Conservation (phyloP, 2,797 vertebrate genomes). For the Potorous gilbertii region DNA sequence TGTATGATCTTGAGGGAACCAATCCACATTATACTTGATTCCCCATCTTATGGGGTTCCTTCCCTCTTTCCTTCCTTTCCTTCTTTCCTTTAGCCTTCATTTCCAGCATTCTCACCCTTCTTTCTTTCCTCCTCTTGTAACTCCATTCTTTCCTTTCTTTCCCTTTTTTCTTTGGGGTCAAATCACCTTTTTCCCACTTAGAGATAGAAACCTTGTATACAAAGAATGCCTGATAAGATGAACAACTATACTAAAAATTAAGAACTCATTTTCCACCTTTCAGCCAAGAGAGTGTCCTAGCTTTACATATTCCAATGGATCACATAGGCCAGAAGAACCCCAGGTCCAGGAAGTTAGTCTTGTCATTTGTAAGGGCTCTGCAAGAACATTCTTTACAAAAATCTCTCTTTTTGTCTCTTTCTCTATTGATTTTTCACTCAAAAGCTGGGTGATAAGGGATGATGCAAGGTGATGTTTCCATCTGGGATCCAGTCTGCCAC, state of each 20-base stretch:
- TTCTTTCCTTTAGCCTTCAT: neutral
- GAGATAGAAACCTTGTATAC: neutral
- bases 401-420: neutral
- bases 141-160: neutral
- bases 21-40: neutral
- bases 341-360: neutral
- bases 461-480: neutral
- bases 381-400: neutral
- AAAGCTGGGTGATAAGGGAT: neutral
- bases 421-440: conserved; percentile 3
- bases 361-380: neutral
- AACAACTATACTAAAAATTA: neutral
- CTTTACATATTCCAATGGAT: neutral
- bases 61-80: neutral
- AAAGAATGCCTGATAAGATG: neutral
- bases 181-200: neutral
- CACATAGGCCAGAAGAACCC: neutral
- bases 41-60: neutral
- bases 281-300: neutral
- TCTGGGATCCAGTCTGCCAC: neutral
- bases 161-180: neutral
- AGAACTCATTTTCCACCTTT: neutral
- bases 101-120: neutral
- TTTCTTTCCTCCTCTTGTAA: neutral
- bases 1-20: neutral